Conservation (phyloP, 2,797 vertebrate species). For the Lophius americanus region DNA sequence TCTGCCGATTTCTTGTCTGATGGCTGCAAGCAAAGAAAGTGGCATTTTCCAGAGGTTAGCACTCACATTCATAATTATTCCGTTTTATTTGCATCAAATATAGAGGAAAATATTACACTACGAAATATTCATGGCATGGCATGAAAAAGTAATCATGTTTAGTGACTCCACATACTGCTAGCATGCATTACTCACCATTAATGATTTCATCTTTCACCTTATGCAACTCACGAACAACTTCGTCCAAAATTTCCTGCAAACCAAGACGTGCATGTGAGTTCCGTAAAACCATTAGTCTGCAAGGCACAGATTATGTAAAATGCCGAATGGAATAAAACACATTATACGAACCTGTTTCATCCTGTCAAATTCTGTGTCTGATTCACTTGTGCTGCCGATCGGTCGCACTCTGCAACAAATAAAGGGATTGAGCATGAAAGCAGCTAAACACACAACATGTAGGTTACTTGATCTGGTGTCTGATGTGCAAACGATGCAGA, state of each 20-base stretch:
- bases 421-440: background rate
- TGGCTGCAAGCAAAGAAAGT: conserved; percentile 79
- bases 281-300: background rate
- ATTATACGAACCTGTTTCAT: conserved; percentile 94
- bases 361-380: conserved; percentile 95
- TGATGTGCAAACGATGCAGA: background rate
- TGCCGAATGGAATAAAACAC: background rate
- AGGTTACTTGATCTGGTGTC: background rate
- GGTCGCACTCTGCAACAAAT: conserved; percentile 89
- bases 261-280: conserved; percentile 6
- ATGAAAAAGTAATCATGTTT: conserved; percentile 9
- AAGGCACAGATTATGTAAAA: background rate
- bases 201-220: conserved; percentile 99
- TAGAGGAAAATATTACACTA: background rate
- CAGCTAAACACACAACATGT: background rate
- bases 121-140: background rate
- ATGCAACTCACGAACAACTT: conserved; percentile 97
- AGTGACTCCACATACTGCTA: background rate
- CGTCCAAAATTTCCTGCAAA: conserved; percentile 96
- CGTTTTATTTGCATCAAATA: background rate
- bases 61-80: too few species aligned
- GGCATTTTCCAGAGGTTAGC: background rate
- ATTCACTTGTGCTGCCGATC: conserved; percentile 90
- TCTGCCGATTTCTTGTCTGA: conserved; percentile 97
- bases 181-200: conserved; percentile 85